Base-by-base conservation (phyloP, 2,113 vertebrate genomes). In the Hydrolagus affinis region DNA sequence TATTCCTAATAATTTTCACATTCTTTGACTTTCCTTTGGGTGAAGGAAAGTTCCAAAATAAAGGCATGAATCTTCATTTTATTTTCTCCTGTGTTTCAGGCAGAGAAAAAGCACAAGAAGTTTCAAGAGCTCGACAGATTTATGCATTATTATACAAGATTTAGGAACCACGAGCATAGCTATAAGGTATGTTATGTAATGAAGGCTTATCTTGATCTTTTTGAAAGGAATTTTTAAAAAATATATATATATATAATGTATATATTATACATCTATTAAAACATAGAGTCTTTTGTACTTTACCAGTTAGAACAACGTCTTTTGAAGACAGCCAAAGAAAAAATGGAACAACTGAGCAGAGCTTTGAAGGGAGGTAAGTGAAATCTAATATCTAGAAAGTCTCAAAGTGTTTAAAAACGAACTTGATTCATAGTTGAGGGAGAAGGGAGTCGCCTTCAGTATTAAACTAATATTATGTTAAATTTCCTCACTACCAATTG, bases 71-170 rank as follows among this genome's bases (percentile, higher is more conserved):
- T 44, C 44, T 44, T 44, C 44, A 44, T 44, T 44, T 44, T 44
- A 6, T 44, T 44, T 44, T 85, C 1, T 3, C 11, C 88, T 87
- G 70, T 87, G 89, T 92, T 93, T 56, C 90, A 99, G 98, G 97
- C 96, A 87, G 98, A 98, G 91, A 98, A 96, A 91, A 99, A 98
- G 90, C 97, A 99, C 89, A 96, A 96, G 92, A 95, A 95, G 91
- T 99, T 98, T 93, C 98, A 99, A 92, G 98, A 99, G 89, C 95
- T 99, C 60, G 97, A 99, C 90, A 96, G 97, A 85, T 99, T 99
- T 92, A 99, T 99, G 97, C 98, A 99, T 91, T 99, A 99, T 91
- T 99, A 98, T 86, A 97, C 97, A 85, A 96, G 98, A 89, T 99
- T 97, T 92, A 99, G 97, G 92, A 99, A 99, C 91, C 98, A 99